Conservation (phyloP, 2,888 invertebrate species). For the Drosophila cyrtoloma region DNA sequence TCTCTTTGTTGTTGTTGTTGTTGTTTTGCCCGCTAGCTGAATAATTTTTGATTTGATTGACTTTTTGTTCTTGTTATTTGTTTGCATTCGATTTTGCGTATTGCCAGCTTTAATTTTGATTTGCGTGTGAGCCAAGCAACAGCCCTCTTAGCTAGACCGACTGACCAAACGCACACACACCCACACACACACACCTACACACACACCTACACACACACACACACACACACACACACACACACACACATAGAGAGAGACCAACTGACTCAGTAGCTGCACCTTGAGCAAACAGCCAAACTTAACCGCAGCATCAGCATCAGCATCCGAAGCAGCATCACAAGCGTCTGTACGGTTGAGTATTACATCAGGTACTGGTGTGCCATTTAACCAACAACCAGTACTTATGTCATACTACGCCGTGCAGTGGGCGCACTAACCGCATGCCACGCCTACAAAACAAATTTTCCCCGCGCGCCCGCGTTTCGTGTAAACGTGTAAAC, state of each 20-base stretch:
- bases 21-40: conserved; percentile 37
- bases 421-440: conserved; percentile 83
- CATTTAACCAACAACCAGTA: conserved; percentile 89
- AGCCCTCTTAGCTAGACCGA: conserved; percentile 13
- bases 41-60: conserved; percentile 13
- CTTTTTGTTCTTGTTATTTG: conserved; percentile 15
- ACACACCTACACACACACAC: neutral
- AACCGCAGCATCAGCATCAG: conserved; percentile 22
- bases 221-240: neutral
- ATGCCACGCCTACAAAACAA: conserved; percentile 59
- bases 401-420: conserved; percentile 96
- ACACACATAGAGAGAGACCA: neutral
- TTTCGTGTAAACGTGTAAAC: conserved; percentile 22
- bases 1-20: conserved; percentile 37
- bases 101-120: conserved; percentile 17
- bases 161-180: conserved; percentile 8
- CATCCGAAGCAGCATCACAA: conserved; percentile 29
- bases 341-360: conserved; percentile 95
- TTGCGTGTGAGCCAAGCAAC: conserved; percentile 25
- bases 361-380: conserved; percentile 99
- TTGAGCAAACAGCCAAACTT: conserved; percentile 32
- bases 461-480: conserved; percentile 33
- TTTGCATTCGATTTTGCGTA: conserved; percentile 12
- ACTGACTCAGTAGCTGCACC: conserved; percentile 15
- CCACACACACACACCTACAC: too few relatives aligned